Evolutionary conservation across 2,113 vertebrate species (phyloP), one percentile per base, ranked within the genome.

Genomic region (Zapornia atra): DNA sequence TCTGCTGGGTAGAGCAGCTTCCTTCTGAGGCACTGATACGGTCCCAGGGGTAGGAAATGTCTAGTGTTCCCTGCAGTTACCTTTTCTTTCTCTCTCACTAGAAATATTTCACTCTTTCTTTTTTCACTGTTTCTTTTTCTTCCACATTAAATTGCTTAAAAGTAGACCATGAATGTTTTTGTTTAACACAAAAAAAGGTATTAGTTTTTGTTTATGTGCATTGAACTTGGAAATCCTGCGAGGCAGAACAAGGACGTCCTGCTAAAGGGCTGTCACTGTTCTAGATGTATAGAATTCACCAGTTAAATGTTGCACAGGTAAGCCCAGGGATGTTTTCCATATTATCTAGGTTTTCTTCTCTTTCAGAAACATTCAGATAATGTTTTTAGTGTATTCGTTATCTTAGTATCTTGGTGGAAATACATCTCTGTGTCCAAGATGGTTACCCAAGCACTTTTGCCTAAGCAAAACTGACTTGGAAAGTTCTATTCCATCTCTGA

Each of bases 381-480:
- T 34, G 36, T 15, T 12, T 93, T 83, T 70, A 63, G 19, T 38
- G 80, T 22, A 44, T 54, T 4, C 36, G 25, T 70, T 70, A 18
- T 50, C n/a, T 90, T 54, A 76, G 31, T 51, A 81, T 18, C 38
- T 54, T 33, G 26, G 38, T 68, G n/a, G 53, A 83, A 88, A 86
- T 51, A 65, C 15, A 19, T 83, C n/a, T 36, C 77, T 26, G 36
- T 68, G 33, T 33, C 10, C 42, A 83, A 25, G 24, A 86, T 50
- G n/a, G 51, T 33, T 90, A 71, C n/a, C 36, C 40, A 71, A 34
- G 36, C 19, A 40, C 70, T 70, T 25, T 94, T 83, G 76, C 51
- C 57, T 83, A 86, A 92, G 80, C 56, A 91, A 86, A 94, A 90
- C 40, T 56, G 60, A 60, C 86, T 92, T 70, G 70, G 53, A 81